Conservation (phyloP, 35 echinoderm and acorn worm genomes). For the Patiria miniata region DNA sequence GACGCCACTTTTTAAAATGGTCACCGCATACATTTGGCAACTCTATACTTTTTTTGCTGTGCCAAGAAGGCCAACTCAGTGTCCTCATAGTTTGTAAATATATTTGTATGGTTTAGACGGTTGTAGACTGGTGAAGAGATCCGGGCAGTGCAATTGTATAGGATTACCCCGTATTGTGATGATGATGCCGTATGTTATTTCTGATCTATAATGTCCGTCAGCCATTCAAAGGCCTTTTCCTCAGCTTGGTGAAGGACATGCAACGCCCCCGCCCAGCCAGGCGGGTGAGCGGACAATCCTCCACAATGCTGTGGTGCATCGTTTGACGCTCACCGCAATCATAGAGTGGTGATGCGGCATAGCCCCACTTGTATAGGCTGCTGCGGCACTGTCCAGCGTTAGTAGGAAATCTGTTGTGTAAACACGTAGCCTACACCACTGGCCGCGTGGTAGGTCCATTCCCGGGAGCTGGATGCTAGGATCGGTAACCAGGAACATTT, state of each 20-base stretch:
- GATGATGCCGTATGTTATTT: not conserved
- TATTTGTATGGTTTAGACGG: no score
- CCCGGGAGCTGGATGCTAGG: not conserved
- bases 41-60: no score
- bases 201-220: not conserved
- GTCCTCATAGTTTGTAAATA: no score
- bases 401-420: not conserved
- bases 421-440: no score
- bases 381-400: not conserved
- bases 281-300: not conserved
- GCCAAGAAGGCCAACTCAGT: no score
- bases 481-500: not conserved
- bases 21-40: no score
- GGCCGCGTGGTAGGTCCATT: not conserved
- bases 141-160: no score
- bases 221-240: not conserved
- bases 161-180: no score
- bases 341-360: not conserved
- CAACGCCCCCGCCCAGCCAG: no score
- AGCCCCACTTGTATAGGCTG: not conserved
- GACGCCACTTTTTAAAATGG: no score
- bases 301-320: not conserved
- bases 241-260: not conserved
- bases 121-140: no score
- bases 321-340: not conserved